Evolutionary conservation across 2,888 invertebrate genomes (phyloP).

Genomic region (Mythimna impura): DNA sequence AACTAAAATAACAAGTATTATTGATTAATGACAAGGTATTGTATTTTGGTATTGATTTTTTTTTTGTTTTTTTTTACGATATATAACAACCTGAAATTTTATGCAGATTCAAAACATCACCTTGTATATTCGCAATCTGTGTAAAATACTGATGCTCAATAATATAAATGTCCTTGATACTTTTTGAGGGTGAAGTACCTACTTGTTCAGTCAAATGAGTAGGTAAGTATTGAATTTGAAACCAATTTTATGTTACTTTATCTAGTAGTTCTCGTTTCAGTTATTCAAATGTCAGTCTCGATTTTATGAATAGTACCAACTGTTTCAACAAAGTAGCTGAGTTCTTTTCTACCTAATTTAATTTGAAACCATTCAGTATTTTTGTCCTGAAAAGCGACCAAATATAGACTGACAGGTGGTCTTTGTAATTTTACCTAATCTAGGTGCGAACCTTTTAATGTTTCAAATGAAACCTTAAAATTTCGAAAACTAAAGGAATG

Average conservation of each 20-base stretch:
- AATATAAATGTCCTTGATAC: background rate
- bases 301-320: too few relatives aligned
- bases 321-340: background rate
- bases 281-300: too few relatives aligned
- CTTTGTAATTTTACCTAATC: background rate
- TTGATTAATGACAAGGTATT: too few relatives aligned
- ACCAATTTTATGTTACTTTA: too few relatives aligned
- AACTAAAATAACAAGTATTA: too few relatives aligned
- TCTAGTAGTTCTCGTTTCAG: too few relatives aligned
- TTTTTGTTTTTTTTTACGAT: too few relatives aligned
- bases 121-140: background rate
- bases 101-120: too few relatives aligned
- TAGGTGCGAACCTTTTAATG: too few relatives aligned
- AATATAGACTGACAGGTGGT: background rate
- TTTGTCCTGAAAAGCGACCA: background rate
- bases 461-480: slow-evolving; percentile 2
- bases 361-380: background rate
- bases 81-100: too few relatives aligned
- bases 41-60: too few relatives aligned
- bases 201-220: background rate
- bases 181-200: background rate
- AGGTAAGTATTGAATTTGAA: too few relatives aligned
- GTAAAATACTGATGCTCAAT: background rate
- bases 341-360: background rate
- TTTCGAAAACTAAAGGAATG: slow-evolving; percentile 5